Evolutionary conservation across 2,113 vertebrate genomes (phyloP).

Genomic region (Galbula dea): DNA sequence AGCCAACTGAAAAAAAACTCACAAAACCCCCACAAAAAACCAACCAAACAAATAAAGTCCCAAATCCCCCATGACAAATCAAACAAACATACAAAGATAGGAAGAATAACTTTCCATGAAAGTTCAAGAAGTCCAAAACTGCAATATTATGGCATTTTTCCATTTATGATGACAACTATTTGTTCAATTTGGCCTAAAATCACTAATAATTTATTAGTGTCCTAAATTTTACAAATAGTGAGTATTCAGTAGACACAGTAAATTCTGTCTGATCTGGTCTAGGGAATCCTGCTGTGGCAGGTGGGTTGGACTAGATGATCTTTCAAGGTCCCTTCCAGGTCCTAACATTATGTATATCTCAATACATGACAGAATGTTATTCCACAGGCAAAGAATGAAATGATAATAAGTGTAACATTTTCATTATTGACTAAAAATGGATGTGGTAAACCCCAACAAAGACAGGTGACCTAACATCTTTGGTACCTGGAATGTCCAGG

Average conservation of each 20-base stretch:
- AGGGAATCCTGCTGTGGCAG: too few species aligned
- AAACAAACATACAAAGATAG: neutral
- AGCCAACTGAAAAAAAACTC: too few species aligned
- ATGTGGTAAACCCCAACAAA: neutral
- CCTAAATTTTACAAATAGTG: neutral
- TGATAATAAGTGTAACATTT: neutral
- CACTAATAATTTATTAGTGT: neutral
- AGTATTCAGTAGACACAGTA: too few species aligned
- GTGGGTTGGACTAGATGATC: too few species aligned
- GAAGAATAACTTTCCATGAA: neutral
- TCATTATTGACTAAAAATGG: accelerated
- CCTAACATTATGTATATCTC: too few species aligned
- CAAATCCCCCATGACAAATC: too few species aligned
- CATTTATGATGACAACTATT: neutral
- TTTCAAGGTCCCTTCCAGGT: too few species aligned
- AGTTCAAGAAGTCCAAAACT: neutral
- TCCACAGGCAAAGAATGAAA: neutral
- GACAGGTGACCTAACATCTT: neutral
- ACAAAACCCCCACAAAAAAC: too few species aligned
- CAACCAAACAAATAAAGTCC: neutral
- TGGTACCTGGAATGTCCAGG: neutral
- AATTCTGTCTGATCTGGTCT: too few species aligned
- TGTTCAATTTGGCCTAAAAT: neutral
- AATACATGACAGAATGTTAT: neutral
- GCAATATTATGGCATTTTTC: neutral